These are phyloP conservation scores for Chromobotia macracanthus DNA, from an alignment of 2,797 vertebrate species.

Conservation along the genomic window DNA sequence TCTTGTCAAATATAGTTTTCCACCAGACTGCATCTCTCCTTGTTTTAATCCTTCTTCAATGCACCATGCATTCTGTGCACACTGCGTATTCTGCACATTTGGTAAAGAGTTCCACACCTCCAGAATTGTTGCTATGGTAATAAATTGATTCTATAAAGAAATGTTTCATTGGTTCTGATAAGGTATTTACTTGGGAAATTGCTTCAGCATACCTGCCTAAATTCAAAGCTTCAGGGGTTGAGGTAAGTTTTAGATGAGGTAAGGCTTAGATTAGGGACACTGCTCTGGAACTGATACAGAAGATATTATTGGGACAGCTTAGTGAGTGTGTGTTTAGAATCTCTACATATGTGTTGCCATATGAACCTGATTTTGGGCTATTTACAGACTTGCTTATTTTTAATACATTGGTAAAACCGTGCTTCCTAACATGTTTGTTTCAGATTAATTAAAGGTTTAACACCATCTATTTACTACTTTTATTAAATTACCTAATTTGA, in stretches of 20 bases:
- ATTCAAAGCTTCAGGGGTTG: conserved; percentile 31
- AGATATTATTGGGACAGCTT: neutral
- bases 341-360: neutral
- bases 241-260: too few relatives aligned
- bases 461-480: neutral
- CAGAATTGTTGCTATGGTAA: conserved; percentile 24
- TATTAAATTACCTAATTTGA: neutral
- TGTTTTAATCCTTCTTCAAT: neutral
- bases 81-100: neutral
- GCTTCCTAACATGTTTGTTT: neutral
- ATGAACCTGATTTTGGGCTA: neutral
- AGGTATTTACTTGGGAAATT: conserved; percentile 23
- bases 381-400: neutral
- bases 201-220: conserved; percentile 13
- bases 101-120: neutral
- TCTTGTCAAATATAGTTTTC: neutral
- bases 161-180: conserved; percentile 17
- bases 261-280: conserved; percentile 12
- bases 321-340: neutral
- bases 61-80: neutral
- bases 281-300: neutral
- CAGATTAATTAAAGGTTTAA: neutral
- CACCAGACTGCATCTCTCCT: neutral
- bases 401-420: neutral
- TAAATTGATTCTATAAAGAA: conserved; percentile 16